Conservation (phyloP, 2,113 vertebrate genomes). For the Pogonocichla stellata region DNA sequence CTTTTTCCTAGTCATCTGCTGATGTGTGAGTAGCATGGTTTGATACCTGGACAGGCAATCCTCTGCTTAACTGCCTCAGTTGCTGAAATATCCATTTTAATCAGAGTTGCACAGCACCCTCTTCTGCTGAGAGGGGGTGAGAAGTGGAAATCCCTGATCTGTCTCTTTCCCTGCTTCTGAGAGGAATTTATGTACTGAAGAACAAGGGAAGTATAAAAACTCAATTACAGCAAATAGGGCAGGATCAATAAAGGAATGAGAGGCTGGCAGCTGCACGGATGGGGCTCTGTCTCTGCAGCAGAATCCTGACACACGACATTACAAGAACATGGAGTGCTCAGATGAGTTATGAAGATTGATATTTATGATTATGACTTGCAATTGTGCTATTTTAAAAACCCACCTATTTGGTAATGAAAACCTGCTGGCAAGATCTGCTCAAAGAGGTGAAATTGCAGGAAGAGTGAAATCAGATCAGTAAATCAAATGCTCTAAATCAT, state of each 20-base stretch:
- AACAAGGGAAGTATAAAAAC: constrained; percentile 39
- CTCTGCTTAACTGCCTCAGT: neutral
- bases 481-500: constrained; percentile 52
- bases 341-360: constrained; percentile 53
- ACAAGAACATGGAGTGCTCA: constrained; percentile 7
- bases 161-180: neutral
- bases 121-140: constrained; percentile 29
- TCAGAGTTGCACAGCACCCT: constrained; percentile 40
- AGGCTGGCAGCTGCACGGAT: neutral
- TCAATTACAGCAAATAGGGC: constrained; percentile 39
- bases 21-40: neutral
- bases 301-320: constrained; percentile 11
- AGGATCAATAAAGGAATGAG: constrained; percentile 43
- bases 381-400: constrained; percentile 33
- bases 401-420: constrained; percentile 64
- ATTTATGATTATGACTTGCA: constrained; percentile 56
- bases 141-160: neutral
- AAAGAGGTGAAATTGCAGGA: constrained; percentile 56
- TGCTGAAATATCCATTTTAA: neutral
- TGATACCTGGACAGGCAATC: neutral
- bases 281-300: neutral
- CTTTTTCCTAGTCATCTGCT: neutral
- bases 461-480: constrained; percentile 58
- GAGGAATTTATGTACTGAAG: constrained; percentile 37
- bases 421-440: constrained; percentile 53